Percentiles rank a stretch among this genome's conserved stretches.
Evolutionary conservation across 2,888 invertebrate species (phyloP).

Genomic region (Dilophus febrilis): DNA sequence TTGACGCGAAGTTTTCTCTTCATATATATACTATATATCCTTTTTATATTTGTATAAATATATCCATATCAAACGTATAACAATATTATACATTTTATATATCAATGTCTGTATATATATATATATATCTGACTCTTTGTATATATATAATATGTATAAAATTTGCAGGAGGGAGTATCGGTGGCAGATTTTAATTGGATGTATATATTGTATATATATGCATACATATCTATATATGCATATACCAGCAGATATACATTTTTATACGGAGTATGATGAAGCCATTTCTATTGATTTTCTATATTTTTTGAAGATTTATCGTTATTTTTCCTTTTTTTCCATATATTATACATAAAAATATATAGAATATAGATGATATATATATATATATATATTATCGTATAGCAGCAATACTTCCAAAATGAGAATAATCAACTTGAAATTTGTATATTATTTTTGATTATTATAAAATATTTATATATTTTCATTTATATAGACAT

Average conservation of each 20-base stretch:
- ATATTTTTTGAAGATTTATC: slow-evolving; percentile 7
- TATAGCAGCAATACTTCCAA: no score
- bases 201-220: neutral
- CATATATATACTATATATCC: no score
- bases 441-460: no score
- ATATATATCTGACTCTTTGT: neutral
- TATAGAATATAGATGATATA: no score
- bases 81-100: no score
- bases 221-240: no score
- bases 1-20: no score
- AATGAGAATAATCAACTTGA: no score
- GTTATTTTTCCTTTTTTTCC: neutral
- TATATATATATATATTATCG: no score
- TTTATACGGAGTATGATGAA: slow-evolving; percentile 6
- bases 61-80: neutral
- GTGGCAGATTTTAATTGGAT: slow-evolving; percentile 3
- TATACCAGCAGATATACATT: neutral
- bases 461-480: no score
- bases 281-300: slow-evolving; percentile 8
- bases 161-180: neutral
- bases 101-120: neutral
- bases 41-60: neutral
- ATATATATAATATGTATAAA: neutral
- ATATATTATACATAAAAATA: no score
- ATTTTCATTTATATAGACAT: no score